Evolutionary conservation across 2,888 invertebrate genomes (phyloP), one percentile per base, ranked within the genome.

Genomic region (Dynastes grantii): DNA sequence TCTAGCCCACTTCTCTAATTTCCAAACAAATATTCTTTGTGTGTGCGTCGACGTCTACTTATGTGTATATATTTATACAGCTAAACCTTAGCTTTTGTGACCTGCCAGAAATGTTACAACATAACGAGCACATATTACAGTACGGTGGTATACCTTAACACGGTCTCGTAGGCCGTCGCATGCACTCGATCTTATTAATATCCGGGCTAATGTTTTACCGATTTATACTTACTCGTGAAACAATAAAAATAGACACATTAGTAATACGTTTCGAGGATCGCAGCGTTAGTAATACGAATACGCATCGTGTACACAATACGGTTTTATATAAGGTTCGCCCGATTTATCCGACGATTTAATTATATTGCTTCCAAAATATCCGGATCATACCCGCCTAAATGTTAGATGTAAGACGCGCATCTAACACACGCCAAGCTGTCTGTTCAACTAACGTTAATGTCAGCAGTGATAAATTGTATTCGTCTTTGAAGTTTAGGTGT

Each of bases 1-100:
- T 81, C 79, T 82, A 83, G 82, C 81, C 82, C 82, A 83, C 82
- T 83, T 83, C 82, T 83, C 82, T 82, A 82, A 82, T 83, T 83
- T 83, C 82, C 81, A 83, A 83, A 83, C 81, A 81, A 80, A 83
- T 78, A 70, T 79, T 82, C 79, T 80, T 76, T 73, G 80, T 80
- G 81, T 71, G 73, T 49, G 73, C 61, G 79, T 80, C 45, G 81
- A 78, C 75, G 78, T 80, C 49, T 79, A 81, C 78, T 27, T 83
- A 75, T 45, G 40, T 61, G 61, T 58, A 75, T 40, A 82, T 83
- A 79, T 83, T 81, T 79, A 77, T 81, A 82, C 71, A 76, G 29
- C 37, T 81, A 81, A 76, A 78, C 79, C 61, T 78, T 70, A 29
- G 73, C 76, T 68, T 75, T 80, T 82, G 70, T 79, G 80, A 53